phyloP scores from a whole-genome alignment of 1,140 invertebrate species.

The Oncopodura yosiiana region DNA sequence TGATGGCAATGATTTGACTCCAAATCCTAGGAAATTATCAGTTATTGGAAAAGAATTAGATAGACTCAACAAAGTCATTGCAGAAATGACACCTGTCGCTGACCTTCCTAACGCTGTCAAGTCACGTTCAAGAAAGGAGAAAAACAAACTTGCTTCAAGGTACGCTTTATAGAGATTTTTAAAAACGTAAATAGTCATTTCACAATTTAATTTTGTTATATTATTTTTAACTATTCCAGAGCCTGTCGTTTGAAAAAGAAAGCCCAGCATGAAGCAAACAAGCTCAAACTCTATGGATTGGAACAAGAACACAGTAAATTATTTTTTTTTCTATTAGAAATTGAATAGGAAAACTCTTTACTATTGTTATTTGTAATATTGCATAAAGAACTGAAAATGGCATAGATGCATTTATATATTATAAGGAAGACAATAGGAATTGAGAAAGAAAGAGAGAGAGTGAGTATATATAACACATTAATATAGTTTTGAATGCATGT shows the following conservation, averaged over 20 bases:
- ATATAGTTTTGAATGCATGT: no score
- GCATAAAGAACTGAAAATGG: neutral
- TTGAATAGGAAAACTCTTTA: neutral
- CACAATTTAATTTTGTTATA: neutral
- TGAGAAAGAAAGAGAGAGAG: no score
- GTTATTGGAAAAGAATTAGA: slow-evolving; percentile 85
- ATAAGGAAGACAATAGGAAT: no score
- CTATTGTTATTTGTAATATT: neutral
- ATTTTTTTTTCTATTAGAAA: no score
- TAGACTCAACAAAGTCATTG: slow-evolving; percentile 82
- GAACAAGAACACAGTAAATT: slow-evolving; percentile 86
- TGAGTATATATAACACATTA: no score
- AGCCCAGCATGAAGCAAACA: slow-evolving; percentile 88
- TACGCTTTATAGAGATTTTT: slow-evolving; percentile 35
- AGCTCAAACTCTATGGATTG: slow-evolving; percentile 85
- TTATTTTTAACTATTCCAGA: slow-evolving; percentile 40
- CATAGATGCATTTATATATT: neutral
- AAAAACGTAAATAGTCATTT: neutral
- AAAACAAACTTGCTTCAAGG: slow-evolving; percentile 91
- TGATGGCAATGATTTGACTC: slow-evolving; percentile 93
- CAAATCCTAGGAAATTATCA: slow-evolving; percentile 83
- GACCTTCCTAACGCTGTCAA: slow-evolving; percentile 80
- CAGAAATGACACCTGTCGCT: slow-evolving; percentile 88
- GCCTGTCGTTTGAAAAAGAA: slow-evolving; percentile 91
- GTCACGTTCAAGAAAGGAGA: slow-evolving; percentile 89